phyloP scores from a whole-genome alignment of 2,797 vertebrate genomes.

The Sebastes steindachneri region DNA sequence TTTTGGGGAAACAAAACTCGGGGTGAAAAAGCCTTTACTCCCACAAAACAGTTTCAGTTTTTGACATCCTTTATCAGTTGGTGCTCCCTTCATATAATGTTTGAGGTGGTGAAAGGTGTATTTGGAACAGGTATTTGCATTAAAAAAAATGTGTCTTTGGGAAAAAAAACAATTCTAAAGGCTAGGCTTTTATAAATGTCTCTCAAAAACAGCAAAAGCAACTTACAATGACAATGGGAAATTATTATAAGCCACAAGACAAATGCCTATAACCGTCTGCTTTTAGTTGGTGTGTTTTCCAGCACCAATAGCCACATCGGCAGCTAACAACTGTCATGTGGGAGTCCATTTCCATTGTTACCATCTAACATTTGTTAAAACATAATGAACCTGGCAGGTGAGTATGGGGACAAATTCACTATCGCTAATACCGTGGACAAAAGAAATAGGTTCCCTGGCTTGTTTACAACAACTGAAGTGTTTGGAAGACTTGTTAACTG shows the following conservation, averaged over 20 bases:
- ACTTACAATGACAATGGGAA: background rate
- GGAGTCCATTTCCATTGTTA: background rate
- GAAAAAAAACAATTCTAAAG: background rate
- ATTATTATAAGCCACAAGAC: background rate
- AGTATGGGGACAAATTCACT: background rate
- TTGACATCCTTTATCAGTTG: background rate
- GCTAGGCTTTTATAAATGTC: background rate
- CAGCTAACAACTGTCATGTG: background rate
- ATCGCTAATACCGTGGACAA: background rate
- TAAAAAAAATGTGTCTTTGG: background rate
- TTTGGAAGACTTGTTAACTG: conserved; percentile 4
- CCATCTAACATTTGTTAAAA: background rate
- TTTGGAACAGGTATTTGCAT: background rate
- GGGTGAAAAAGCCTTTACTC: background rate
- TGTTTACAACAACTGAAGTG: conserved; percentile 25
- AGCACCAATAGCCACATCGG: background rate
- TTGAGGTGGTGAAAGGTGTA: background rate
- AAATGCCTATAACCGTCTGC: background rate
- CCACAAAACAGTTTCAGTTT: background rate
- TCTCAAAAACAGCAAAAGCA: background rate
- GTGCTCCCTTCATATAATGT: background rate
- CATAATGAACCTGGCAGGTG: conserved; percentile 11
- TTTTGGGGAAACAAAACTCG: background rate
- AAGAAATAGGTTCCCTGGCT: background rate
- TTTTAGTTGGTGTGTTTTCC: background rate